Base-by-base conservation (phyloP, 2,888 invertebrate genomes). In the Megamerina dolium region DNA sequence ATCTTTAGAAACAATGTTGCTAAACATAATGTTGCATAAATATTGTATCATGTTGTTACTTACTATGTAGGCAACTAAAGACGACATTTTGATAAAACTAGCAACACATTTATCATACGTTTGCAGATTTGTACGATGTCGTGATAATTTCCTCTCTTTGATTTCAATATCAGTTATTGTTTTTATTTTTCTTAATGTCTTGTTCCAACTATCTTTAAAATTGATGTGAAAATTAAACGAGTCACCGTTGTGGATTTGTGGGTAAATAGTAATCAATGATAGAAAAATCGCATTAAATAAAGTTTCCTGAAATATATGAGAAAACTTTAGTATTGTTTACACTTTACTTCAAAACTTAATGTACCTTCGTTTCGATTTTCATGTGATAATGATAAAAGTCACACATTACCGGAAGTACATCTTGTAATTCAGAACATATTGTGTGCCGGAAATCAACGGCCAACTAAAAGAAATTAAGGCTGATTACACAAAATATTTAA, bases 111-210 rank as follows among this genome's bases (percentile, higher is more conserved):
- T 57, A 9, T 62, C 57, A 5, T 40, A 53, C 12, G 49, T 52
- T 1, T 54, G 14, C 4, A 55, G 58, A 17, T 51, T 40, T 8
- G 51, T 35, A 8, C 59, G 55, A 31, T 52, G 55, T 3, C 59
- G 49, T 26, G 52, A 51, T 6, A 51, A 41, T 3, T 41, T 54
- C 26, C 59, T 55, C 10, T 56, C 60, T 18, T 60, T 56, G 2
- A 68, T 63, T 50, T 69, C 68, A 46, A 60, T 55, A 17, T 62
- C 53, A 0, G 65, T 52, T 18, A 69, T 54, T 2, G 63, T 56
- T 30, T 52, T 58, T 3, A 69, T 35, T 37, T 59, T 64, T 2
- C 51, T 50, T 17, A 68, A 41, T 2, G 60, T 65, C 45, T 60
- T 59, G 1, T 46, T 37, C 65, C 66, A 67, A 6, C 36, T 54